Conservation (phyloP, 2,888 invertebrate genomes). For the Drepana falcataria region DNA sequence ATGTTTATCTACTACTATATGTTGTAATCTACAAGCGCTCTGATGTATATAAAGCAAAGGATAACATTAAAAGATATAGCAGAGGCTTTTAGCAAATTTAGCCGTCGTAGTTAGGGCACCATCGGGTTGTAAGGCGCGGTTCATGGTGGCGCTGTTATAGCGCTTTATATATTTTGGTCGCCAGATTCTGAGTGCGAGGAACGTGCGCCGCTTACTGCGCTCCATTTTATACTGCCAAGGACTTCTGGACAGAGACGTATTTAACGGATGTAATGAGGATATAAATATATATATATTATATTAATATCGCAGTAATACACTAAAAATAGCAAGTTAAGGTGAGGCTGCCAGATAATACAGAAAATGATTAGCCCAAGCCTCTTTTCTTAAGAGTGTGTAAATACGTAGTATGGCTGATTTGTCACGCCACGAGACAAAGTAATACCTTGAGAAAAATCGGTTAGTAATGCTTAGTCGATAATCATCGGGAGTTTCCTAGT, state of each 20-base stretch:
- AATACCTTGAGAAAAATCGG: no score
- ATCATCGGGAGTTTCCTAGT: no score
- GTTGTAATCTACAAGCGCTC: no score
- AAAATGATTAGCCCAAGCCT: no score
- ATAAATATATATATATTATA: constrained; percentile 8
- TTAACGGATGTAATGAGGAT: constrained; percentile 4
- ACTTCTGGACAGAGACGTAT: constrained; percentile 13
- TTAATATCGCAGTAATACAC: no score
- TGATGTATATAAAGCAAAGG: neutral
- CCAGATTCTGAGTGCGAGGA: constrained; percentile 20
- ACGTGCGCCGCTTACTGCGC: constrained; percentile 35
- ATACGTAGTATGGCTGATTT: no score
- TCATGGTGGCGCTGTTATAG: constrained; percentile 28
- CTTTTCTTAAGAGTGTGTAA: no score
- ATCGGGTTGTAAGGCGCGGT: constrained; percentile 8
- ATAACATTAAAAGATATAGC: neutral
- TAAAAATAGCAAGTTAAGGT: no score
- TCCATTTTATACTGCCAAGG: constrained; percentile 26
- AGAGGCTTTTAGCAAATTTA: constrained; percentile 1
- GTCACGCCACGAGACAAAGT: no score
- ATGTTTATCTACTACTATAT: no score
- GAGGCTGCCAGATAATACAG: no score
- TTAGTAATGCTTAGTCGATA: no score
- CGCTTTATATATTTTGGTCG: constrained; percentile 29
- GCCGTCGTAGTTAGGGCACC: neutral